phyloP scores from a whole-genome alignment of 1,140 invertebrate genomes.

The Sminthurinus signatus region DNA sequence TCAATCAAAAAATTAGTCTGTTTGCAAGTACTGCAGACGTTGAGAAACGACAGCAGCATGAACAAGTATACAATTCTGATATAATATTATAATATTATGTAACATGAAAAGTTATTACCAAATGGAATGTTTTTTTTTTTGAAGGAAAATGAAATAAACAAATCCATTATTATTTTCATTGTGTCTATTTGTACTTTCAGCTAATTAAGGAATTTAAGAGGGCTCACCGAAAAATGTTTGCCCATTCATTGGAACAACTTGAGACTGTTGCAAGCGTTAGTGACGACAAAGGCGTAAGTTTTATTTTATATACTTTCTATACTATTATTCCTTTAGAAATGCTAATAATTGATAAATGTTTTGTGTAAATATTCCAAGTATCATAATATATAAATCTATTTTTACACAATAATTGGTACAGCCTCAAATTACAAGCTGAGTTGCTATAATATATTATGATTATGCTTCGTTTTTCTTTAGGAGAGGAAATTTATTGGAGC shows the following conservation, averaged over 20 bases:
- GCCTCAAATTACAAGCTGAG: not conserved
- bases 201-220: conserved; percentile 82
- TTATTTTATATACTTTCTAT: no score
- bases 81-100: no score
- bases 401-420: no score
- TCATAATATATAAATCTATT: not conserved
- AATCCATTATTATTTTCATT: not conserved
- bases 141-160: no score
- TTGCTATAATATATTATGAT: not conserved
- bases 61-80: conserved; percentile 27
- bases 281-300: conserved; percentile 5
- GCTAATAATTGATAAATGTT: no score
- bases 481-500: conserved; percentile 2
- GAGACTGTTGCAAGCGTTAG: conserved; percentile 20
- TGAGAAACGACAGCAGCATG: conserved; percentile 39
- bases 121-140: no score
- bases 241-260: conserved; percentile 42
- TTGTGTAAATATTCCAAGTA: not conserved
- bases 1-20: conserved; percentile 26
- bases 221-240: conserved; percentile 76
- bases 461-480: not conserved
- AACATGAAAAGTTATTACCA: no score
- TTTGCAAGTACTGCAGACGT: conserved; percentile 30
- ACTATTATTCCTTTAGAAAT: no score
- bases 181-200: conserved; percentile 45